phyloP scores from a whole-genome alignment of 2,797 vertebrate species.

The Amniataba percoides region DNA sequence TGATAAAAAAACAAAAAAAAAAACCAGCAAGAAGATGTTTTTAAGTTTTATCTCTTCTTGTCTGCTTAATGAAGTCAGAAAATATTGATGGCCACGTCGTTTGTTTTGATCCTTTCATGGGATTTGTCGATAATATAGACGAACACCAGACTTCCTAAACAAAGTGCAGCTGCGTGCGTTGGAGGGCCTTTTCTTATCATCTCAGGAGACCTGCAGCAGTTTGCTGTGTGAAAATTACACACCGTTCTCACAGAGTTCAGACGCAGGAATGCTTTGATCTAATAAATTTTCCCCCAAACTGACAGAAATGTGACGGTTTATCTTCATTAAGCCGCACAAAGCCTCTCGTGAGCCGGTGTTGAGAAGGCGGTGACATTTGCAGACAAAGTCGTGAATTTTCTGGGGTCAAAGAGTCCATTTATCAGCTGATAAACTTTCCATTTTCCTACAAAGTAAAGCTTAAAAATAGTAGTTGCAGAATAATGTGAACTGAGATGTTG shows the following conservation, averaged over 20 bases:
- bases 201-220: no score
- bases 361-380: neutral
- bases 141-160: neutral
- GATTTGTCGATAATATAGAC: neutral
- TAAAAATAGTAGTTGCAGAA: neutral
- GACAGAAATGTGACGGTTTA: constrained; percentile 44
- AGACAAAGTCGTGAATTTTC: neutral
- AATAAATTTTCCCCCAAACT: constrained; percentile 4
- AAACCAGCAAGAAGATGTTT: neutral
- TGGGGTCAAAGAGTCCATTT: neutral
- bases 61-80: neutral
- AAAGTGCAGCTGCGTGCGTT: no score
- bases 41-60: neutral
- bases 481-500: neutral
- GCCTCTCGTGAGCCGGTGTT: neutral
- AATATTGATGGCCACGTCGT: neutral
- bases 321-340: constrained; percentile 14
- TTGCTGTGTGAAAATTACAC: no score
- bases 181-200: no score
- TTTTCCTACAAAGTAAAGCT: neutral
- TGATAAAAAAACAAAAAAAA: neutral
- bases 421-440: neutral
- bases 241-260: neutral
- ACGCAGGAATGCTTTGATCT: constrained; percentile 57
- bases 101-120: neutral